Evolutionary conservation across 2,888 invertebrate genomes (phyloP), one percentile per base, ranked within the genome.

Genomic region (Sicus ferrugineus): DNA sequence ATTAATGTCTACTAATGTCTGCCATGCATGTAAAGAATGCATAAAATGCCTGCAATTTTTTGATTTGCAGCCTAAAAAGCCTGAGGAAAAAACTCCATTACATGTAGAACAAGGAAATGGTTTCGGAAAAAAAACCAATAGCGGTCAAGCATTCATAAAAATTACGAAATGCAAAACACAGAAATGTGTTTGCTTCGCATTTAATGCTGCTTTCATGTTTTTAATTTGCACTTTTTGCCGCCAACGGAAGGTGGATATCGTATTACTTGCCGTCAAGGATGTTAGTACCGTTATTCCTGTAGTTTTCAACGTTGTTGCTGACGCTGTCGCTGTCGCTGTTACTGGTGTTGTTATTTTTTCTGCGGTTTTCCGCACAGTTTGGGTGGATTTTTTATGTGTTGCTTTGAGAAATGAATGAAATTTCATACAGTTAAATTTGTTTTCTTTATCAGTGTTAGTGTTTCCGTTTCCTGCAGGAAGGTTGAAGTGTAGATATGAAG

Each of bases 1-100:
- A 50, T 50, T n/a, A 50, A 50, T 50, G 50, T 50, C 19, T 19
- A 50, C 42, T 42, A 50, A 50, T 50, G 23, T 19, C 23, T 50
- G 23, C 9, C 50, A 23, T 50, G 50, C 23, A 19, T 50, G 50
- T 50, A 21, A 50, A 21, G 21, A 50, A 50, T 50, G 19, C 23
- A 21, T 50, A 50, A 50, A 50, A 50, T n/a, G 5, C 23, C 19
- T 21, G 50, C 23, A 7, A n/a, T n/a, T n/a, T n/a, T n/a, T n/a
- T n/a, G n/a, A n/a, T n/a, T n/a, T n/a, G n/a, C 21, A 21, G 19
- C 19, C 50, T 46, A 46, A n/a, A 14, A n/a, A 9, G 5, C 38
- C 5, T 34, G 14, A 46, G 16, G 46, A 46, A 46, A 50, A 50
- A 19, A 50, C 3, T 5, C 19, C 19, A 50, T 42, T 42, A 42